Percentiles rank a stretch among this genome's conserved stretches.
Evolutionary conservation across 1,140 invertebrate genomes (phyloP).

Genomic region (Neotoxoptera formosana): DNA sequence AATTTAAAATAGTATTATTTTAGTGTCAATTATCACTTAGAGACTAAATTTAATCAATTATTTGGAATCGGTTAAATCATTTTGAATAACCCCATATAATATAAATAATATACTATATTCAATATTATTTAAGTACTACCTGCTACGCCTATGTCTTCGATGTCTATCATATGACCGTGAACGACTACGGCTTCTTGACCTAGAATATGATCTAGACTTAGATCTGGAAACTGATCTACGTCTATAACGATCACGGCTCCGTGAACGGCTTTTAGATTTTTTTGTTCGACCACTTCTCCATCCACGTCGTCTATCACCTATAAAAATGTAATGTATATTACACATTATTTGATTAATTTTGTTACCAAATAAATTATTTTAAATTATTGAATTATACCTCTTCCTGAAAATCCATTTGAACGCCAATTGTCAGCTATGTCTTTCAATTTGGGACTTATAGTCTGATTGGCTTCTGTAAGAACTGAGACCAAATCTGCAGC

Average conservation of each 20-base stretch:
- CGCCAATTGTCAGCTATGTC: slow-evolving; percentile 57
- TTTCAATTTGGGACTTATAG: slow-evolving; percentile 70
- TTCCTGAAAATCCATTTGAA: slow-evolving; percentile 52
- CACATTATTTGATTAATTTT: not conserved
- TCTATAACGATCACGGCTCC: slow-evolving; percentile 48
- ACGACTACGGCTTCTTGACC: slow-evolving; percentile 47
- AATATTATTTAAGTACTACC: slow-evolving; percentile 7
- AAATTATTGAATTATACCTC: slow-evolving; percentile 28
- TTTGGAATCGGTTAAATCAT: not conserved
- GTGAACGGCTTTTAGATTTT: slow-evolving; percentile 50
- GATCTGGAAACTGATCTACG: slow-evolving; percentile 45
- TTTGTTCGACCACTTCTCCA: slow-evolving; percentile 53
- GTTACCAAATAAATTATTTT: not conserved
- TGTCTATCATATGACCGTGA: slow-evolving; percentile 54
- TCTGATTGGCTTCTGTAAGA: slow-evolving; percentile 89
- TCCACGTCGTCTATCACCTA: slow-evolving; percentile 53
- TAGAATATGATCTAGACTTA: slow-evolving; percentile 43
- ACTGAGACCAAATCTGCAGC: slow-evolving; percentile 89
- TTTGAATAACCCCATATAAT: not conserved
- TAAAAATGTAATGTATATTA: not conserved
- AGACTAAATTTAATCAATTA: not conserved
- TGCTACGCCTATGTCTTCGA: slow-evolving; percentile 49
- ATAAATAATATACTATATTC: not conserved
- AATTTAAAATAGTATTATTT: not conserved
- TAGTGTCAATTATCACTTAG: not conserved